Conservation (phyloP, 2,797 vertebrate genomes). For the Antrozous pallidus region DNA sequence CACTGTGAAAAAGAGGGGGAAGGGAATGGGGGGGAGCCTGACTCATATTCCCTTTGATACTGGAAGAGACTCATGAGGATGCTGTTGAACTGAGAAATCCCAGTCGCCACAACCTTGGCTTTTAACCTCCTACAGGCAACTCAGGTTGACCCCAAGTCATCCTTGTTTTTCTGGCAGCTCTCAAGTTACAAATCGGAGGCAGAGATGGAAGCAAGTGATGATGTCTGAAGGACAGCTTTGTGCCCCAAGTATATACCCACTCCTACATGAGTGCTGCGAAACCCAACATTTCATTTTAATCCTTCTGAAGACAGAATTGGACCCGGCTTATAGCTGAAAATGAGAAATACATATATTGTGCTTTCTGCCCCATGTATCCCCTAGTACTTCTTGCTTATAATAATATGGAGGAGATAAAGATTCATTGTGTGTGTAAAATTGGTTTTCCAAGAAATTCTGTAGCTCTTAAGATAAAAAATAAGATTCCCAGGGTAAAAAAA, state of each 20-base stretch:
- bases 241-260: conserved; percentile 43
- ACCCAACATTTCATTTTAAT: conserved; percentile 61
- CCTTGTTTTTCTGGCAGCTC: neutral
- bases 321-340: conserved; percentile 49
- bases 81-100: neutral
- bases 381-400: conserved; percentile 54
- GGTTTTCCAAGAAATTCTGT: conserved; percentile 67
- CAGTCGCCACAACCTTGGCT: neutral
- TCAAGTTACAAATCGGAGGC: neutral
- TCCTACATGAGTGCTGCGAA: conserved; percentile 33
- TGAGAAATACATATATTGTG: conserved; percentile 66
- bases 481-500: conserved; percentile 39
- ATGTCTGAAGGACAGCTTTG: neutral
- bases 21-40: neutral
- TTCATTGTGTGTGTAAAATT: conserved; percentile 69
- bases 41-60: neutral
- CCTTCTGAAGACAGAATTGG: conserved; percentile 44
- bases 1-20: neutral
- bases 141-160: neutral
- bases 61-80: neutral
- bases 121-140: neutral
- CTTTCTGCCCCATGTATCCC: conserved; percentile 45
- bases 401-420: conserved; percentile 73
- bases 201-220: neutral
- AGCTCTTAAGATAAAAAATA: conserved; percentile 70